These are phyloP conservation scores for Syngnathus rostellatus DNA, from an alignment of 2,797 vertebrate species.

Conservation along the genomic window DNA sequence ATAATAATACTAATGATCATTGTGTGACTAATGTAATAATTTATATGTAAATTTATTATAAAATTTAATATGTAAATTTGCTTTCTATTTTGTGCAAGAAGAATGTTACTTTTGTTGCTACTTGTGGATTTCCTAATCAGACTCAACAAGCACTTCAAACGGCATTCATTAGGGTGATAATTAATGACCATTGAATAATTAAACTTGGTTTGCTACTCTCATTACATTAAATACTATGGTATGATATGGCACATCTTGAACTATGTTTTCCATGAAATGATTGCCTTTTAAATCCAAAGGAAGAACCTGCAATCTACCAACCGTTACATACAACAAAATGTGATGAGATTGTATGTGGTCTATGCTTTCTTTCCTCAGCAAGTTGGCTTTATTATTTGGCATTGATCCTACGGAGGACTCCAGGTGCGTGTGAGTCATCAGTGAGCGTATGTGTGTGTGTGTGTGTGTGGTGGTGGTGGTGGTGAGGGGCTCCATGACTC, in stretches of 20 bases:
- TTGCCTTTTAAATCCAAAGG: background rate
- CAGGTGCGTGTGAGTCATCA: background rate
- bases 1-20: background rate
- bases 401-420: background rate
- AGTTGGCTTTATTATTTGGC: slow-evolving; percentile 3
- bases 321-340: background rate
- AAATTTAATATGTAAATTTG: background rate
- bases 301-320: background rate
- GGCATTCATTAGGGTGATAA: background rate
- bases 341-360: background rate
- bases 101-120: background rate
- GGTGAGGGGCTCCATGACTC: slow-evolving; percentile 35
- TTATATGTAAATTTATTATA: background rate
- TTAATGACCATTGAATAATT: background rate
- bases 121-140: background rate
- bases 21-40: background rate
- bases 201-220: background rate
- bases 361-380: slow-evolving; percentile 1
- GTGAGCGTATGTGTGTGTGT: slow-evolving; percentile 5
- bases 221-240: background rate
- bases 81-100: background rate
- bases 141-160: background rate
- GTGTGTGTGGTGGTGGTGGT: background rate
- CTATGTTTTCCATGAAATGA: background rate
- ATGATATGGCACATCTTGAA: background rate